Conservation (phyloP, 2,113 vertebrate genomes). For the Micronycteris hirsuta region DNA sequence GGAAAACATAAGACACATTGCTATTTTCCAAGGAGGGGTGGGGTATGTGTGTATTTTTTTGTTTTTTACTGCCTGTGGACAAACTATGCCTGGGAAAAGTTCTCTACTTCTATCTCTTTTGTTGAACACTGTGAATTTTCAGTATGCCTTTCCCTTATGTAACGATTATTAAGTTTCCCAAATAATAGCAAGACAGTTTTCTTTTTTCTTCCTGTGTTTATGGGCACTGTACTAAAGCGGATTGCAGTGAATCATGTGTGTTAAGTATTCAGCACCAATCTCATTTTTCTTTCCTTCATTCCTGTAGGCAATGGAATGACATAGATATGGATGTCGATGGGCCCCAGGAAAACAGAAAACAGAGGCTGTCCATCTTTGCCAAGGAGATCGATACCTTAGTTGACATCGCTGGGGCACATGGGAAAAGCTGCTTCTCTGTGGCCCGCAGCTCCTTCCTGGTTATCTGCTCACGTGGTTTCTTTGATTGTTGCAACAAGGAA, state of each 20-base stretch:
- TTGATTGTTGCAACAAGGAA: background rate
- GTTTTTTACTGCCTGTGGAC: background rate
- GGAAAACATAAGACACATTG: no score
- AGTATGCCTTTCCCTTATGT: background rate
- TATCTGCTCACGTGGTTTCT: background rate
- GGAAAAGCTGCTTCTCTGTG: background rate
- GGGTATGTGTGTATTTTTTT: background rate
- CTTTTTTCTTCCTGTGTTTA: background rate
- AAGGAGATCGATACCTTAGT: slow-evolving; percentile 32
- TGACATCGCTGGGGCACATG: slow-evolving; percentile 14
- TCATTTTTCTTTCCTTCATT: slow-evolving; percentile 29
- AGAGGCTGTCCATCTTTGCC: slow-evolving; percentile 1
- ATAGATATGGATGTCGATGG: background rate
- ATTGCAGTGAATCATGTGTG: background rate
- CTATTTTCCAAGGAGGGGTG: background rate
- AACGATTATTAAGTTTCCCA: background rate
- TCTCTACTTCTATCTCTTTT: background rate
- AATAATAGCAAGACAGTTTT: background rate
- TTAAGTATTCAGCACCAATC: background rate
- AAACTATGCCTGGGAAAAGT: background rate
- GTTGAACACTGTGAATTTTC: background rate
- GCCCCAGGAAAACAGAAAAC: background rate
- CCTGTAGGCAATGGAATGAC: background rate
- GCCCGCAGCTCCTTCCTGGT: background rate
- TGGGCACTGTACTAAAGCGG: background rate